These are phyloP conservation scores for Marisa cornuarietis DNA, from an alignment of 1,140 invertebrate species.

Conservation along the genomic window DNA sequence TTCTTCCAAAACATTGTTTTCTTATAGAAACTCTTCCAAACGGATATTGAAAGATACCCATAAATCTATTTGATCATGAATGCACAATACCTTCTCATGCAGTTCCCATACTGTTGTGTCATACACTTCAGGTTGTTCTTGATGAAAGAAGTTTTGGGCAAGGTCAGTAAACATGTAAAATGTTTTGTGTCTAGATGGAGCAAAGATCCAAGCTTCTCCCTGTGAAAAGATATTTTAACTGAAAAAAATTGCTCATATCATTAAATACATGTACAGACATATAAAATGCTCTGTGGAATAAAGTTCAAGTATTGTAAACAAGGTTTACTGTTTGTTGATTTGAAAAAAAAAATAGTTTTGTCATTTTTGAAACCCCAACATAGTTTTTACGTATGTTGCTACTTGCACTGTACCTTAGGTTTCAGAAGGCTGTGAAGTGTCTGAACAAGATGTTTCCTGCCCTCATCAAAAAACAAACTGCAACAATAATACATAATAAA, in stretches of 20 bases:
- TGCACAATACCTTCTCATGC: slow-evolving; percentile 44
- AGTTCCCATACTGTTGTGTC: slow-evolving; percentile 46
- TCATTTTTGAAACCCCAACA: too few relatives aligned
- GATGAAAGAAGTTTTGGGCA: slow-evolving; percentile 42
- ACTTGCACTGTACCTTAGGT: slow-evolving; percentile 4
- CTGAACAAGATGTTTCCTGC: slow-evolving; percentile 13
- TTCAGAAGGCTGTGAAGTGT: slow-evolving; percentile 14
- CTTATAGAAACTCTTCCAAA: too few relatives aligned
- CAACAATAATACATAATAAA: neutral
- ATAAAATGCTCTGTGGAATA: too few relatives aligned
- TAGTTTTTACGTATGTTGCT: too few relatives aligned
- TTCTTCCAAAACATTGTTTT: too few relatives aligned
- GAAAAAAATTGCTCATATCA: too few relatives aligned
- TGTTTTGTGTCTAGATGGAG: slow-evolving; percentile 78
- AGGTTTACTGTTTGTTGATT: too few relatives aligned
- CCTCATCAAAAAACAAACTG: slow-evolving; percentile 22
- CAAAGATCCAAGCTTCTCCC: slow-evolving; percentile 80
- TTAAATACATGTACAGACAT: too few relatives aligned
- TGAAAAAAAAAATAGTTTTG: too few relatives aligned
- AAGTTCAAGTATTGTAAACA: too few relatives aligned
- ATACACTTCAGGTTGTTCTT: slow-evolving; percentile 45
- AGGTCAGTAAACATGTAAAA: slow-evolving; percentile 75
- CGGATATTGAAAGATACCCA: too few relatives aligned
- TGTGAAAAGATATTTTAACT: slow-evolving; percentile 28
- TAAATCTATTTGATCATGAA: too few relatives aligned